A percentile compares a stretch with the other conserved stretches of the same genome.
These are phyloP conservation scores for Heliconius cydno DNA, from an alignment of 2,888 invertebrate species.

Conservation along the genomic window DNA sequence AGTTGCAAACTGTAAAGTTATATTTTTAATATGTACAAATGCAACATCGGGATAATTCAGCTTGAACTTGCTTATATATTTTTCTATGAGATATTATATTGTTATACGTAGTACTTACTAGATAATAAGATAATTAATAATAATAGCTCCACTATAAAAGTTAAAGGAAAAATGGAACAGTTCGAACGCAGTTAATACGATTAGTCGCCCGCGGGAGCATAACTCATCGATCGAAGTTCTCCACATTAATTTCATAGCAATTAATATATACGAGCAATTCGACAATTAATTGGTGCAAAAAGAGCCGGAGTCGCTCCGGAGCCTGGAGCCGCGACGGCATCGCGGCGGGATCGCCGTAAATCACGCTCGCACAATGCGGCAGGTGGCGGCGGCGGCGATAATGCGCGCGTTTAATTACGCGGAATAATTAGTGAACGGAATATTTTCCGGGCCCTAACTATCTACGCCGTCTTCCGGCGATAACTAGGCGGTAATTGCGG, in stretches of 20 bases:
- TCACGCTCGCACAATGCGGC: conserved; percentile 81
- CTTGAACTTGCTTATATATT: neutral
- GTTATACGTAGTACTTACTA: neutral
- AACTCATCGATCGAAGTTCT: conserved; percentile 60
- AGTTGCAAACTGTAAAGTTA: conserved; percentile 2
- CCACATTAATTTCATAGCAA: conserved; percentile 78
- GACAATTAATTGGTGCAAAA: conserved; percentile 82
- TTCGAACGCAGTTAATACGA: conserved; percentile 41
- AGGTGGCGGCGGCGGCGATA: conserved; percentile 82
- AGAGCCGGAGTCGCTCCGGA: conserved; percentile 73
- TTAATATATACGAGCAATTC: conserved; percentile 80
- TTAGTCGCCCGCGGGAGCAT: conserved; percentile 50
- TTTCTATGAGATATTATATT: neutral
- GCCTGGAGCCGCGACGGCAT: conserved; percentile 72
- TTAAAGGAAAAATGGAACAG: conserved; percentile 38
- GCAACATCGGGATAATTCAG: neutral
- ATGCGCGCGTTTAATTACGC: conserved; percentile 83
- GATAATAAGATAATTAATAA: conserved; percentile 12
- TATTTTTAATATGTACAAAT: conserved; percentile 13
- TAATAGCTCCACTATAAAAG: conserved; percentile 23
- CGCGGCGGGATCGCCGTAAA: conserved; percentile 80
- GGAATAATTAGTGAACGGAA: conserved; percentile 84
- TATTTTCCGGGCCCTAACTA: conserved; percentile 84
- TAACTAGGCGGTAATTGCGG: conserved; percentile 83
- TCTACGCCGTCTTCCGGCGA: conserved; percentile 82